Conservation (phyloP, 2,797 vertebrate genomes). For the Triplophysa yarkandensis region DNA sequence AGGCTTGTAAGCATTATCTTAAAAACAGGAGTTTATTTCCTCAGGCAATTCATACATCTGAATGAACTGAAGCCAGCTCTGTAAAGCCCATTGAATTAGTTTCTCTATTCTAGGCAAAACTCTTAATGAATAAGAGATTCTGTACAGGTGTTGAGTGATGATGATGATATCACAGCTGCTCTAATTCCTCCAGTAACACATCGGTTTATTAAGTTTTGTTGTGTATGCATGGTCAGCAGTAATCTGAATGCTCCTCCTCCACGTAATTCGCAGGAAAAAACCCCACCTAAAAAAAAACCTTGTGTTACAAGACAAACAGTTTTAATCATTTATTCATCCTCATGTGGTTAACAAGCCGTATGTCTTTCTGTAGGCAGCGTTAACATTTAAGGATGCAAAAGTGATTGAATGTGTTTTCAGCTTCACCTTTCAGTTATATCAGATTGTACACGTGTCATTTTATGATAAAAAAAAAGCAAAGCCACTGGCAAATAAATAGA, state of each 20-base stretch:
- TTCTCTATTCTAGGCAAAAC: not conserved
- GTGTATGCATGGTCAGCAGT: slow-evolving; percentile 77
- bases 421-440: too few relatives aligned
- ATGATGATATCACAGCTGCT: not conserved
- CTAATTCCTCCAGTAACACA: not conserved
- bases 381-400: not conserved
- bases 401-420: not conserved
- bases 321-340: not conserved
- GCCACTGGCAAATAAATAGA: too few relatives aligned
- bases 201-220: not conserved
- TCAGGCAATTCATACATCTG: not conserved
- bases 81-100: too few relatives aligned
- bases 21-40: not conserved
- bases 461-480: too few relatives aligned
- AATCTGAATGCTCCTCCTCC: slow-evolving; percentile 92
- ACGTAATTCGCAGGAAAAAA: slow-evolving; percentile 94
- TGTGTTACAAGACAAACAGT: not conserved
- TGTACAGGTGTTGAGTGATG: not conserved
- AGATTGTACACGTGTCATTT: too few relatives aligned
- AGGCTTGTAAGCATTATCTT: not conserved
- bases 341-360: not conserved
- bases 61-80: too few relatives aligned
- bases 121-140: not conserved
- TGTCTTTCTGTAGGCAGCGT: not conserved
- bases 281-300: slow-evolving; percentile 77